Conservation (phyloP, 64 coral and sea anemone species). For the Dendronephthya gigantea region DNA sequence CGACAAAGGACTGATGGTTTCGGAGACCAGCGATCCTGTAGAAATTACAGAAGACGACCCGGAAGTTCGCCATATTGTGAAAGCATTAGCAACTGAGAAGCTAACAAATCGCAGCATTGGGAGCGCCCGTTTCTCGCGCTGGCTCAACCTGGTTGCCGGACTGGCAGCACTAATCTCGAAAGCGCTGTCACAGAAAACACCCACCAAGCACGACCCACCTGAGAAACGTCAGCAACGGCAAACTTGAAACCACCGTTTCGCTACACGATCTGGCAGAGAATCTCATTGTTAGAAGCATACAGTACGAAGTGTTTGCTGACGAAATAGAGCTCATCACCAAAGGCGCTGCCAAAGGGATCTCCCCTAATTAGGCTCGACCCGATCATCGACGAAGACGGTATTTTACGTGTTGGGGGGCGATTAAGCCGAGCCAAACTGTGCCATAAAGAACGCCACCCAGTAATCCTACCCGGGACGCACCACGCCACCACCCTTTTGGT, state of each 20-base stretch:
- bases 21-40: background rate
- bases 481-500: constrained; percentile 33
- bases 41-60: background rate
- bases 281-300: background rate
- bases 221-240: background rate
- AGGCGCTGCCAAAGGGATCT: background rate
- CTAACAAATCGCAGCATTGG: background rate
- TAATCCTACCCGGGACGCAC: constrained; percentile 27
- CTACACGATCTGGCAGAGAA: background rate
- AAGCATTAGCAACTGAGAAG: background rate
- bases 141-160: background rate
- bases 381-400: background rate
- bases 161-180: background rate
- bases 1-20: too few relatives aligned
- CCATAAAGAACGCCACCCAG: constrained; percentile 24
- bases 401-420: constrained; percentile 9
- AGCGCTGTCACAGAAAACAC: background rate
- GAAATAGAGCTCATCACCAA: background rate
- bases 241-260: background rate
- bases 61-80: background rate
- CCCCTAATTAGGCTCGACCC: background rate
- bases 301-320: background rate
- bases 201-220: background rate
- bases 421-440: background rate
- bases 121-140: background rate